A percentile compares a stretch with the other conserved stretches of the same genome.
Conservation (phyloP, 2,113 vertebrate genomes). For the Percopsis transmontana region DNA sequence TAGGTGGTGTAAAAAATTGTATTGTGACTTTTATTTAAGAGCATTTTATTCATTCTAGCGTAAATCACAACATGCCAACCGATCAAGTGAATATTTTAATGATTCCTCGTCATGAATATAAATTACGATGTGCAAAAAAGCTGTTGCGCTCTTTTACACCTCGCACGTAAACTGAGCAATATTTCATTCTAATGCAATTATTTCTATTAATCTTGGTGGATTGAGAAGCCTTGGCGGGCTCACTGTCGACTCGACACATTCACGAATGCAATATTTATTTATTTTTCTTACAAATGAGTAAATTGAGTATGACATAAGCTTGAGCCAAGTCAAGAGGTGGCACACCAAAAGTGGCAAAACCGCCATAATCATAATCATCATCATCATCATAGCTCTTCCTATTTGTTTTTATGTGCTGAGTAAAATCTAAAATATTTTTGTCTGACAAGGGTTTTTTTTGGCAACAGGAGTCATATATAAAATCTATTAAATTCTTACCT, state of each 20-base stretch:
- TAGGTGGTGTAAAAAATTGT: background rate
- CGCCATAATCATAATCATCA: conserved; percentile 17
- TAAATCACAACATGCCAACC: too few relatives aligned
- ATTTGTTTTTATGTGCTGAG: background rate
- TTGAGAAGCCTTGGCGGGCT: background rate
- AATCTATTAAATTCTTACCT: too few relatives aligned
- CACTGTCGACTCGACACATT: background rate
- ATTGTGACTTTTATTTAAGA: background rate
- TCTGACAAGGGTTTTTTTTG: too few relatives aligned
- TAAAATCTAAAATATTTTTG: background rate
- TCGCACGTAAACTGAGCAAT: conserved; percentile 27
- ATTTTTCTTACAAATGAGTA: conserved; percentile 10
- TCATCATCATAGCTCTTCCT: conserved; percentile 12
- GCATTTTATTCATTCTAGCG: background rate
- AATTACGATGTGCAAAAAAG: background rate
- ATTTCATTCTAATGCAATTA: background rate
- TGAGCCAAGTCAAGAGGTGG: background rate
- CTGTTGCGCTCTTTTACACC: conserved; percentile 29
- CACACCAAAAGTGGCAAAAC: background rate
- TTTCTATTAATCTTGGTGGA: background rate
- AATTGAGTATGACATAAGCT: background rate
- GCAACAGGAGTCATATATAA: too few relatives aligned
- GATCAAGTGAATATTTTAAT: too few relatives aligned
- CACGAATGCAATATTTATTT: background rate
- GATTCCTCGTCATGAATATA: too few relatives aligned